These are phyloP conservation scores for Tragopan temminckii DNA, from an alignment of 2,797 vertebrate genomes.

Conservation along the genomic window DNA sequence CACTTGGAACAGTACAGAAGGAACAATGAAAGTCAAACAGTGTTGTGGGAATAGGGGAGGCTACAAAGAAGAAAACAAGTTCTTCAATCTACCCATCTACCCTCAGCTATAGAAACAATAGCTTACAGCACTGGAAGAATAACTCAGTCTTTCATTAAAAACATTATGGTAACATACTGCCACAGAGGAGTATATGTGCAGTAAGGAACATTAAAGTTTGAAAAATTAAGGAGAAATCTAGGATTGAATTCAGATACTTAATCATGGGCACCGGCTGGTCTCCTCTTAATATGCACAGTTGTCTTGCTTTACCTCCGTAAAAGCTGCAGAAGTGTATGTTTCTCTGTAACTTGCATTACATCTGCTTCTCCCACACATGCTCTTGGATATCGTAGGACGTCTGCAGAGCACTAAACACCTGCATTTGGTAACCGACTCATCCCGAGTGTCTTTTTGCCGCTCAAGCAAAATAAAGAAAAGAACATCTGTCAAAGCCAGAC, in stretches of 20 bases:
- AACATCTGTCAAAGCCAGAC: not conserved
- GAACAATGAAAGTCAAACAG: not conserved
- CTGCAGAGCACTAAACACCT: not conserved
- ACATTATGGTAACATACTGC: not conserved
- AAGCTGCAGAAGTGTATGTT: not conserved
- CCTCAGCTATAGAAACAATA: not conserved
- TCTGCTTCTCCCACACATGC: too few species aligned
- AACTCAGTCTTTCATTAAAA: not conserved
- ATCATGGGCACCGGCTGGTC: not conserved
- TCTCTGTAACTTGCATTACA: not conserved
- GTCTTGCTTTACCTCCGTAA: not conserved
- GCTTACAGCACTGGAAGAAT: not conserved
- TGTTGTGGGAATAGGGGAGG: not conserved
- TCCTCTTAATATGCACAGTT: not conserved
- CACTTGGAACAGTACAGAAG: not conserved
- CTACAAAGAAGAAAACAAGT: not conserved
- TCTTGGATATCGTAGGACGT: not conserved
- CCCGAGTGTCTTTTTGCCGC: not conserved
- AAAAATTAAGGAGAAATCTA: not conserved
- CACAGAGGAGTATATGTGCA: not conserved
- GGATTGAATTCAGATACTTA: not conserved
- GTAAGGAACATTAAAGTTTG: accelerated
- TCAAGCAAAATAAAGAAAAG: slow-evolving; percentile 6
- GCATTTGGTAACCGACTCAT: not conserved
- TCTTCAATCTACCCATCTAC: not conserved